Evolutionary conservation across 1,140 invertebrate genomes (phyloP).

Genomic region (Eubasilissa regina): DNA sequence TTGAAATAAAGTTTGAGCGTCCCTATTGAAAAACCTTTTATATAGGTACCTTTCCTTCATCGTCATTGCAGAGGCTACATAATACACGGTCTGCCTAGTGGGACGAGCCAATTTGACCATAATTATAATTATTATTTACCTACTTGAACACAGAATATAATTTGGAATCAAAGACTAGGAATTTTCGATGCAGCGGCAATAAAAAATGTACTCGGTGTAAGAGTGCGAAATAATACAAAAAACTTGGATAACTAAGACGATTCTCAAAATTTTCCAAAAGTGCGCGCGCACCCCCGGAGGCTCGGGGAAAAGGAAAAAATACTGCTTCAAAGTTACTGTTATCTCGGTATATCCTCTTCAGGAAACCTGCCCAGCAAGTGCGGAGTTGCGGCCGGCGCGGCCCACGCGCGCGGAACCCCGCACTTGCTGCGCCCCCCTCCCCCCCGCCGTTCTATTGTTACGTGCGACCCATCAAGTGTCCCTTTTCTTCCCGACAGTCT

Average conservation of each 20-base stretch:
- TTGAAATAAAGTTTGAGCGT: no score
- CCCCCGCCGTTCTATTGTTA: constrained; percentile 73
- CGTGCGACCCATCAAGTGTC: constrained; percentile 69
- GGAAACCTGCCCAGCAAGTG: constrained; percentile 70
- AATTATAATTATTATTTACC: no score
- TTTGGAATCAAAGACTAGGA: no score
- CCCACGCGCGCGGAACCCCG: constrained; percentile 19
- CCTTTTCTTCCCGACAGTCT: constrained; percentile 63
- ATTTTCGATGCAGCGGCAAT: no score
- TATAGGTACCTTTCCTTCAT: no score
- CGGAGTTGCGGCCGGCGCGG: constrained; percentile 60
- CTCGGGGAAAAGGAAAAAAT: constrained; percentile 56
- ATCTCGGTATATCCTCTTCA: constrained; percentile 74
- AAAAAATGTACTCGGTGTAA: no score
- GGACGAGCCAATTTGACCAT: no score
- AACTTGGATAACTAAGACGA: not conserved
- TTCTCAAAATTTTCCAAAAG: not conserved
- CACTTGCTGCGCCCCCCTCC: constrained; percentile 69
- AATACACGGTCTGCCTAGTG: no score
- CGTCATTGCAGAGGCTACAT: no score
- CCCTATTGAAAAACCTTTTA: no score
- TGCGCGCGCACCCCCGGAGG: constrained; percentile 45
- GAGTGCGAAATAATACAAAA: not conserved
- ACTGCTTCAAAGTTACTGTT: constrained; percentile 70
- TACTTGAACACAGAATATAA: no score